Conservation (phyloP, 2,113 vertebrate genomes). For the Prionailurus viverrinus region DNA sequence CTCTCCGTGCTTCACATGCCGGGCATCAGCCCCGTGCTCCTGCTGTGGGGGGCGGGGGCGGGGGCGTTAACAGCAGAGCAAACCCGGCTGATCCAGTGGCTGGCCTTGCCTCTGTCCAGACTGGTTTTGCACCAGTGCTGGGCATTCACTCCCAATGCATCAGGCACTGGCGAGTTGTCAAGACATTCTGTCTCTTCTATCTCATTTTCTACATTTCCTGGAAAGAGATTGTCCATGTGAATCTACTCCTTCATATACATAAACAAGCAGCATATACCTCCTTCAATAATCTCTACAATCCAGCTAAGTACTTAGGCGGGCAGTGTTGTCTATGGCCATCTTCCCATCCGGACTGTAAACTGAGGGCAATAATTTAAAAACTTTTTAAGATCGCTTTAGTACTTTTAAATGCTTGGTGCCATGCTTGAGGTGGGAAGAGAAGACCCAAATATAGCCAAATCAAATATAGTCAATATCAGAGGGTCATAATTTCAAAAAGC, state of each 20-base stretch:
- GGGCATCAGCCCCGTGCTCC: not conserved
- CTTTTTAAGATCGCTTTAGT: not conserved
- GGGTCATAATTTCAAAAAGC: not conserved
- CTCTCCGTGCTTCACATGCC: fast-evolving
- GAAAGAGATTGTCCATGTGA: not conserved
- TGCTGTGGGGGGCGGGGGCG: fast-evolving
- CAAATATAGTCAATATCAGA: not conserved
- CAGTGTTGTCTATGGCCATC: not conserved
- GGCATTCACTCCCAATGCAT: not conserved
- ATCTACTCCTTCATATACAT: not conserved
- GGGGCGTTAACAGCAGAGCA: not conserved
- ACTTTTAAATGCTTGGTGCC: not conserved
- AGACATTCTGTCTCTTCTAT: not conserved
- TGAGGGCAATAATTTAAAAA: not conserved
- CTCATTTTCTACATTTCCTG: not conserved
- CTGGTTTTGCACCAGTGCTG: not conserved
- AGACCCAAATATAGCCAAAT: not conserved
- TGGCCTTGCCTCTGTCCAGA: not conserved
- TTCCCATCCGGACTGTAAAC: not conserved
- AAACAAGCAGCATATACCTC: not conserved
- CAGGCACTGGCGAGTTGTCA: not conserved
- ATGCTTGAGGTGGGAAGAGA: not conserved
- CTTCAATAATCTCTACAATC: not conserved
- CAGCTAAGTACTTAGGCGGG: too few relatives aligned
- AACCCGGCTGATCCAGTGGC: fast-evolving